phyloP scores from a whole-genome alignment of 2,797 vertebrate species.

The Enteromius paludinosus region DNA sequence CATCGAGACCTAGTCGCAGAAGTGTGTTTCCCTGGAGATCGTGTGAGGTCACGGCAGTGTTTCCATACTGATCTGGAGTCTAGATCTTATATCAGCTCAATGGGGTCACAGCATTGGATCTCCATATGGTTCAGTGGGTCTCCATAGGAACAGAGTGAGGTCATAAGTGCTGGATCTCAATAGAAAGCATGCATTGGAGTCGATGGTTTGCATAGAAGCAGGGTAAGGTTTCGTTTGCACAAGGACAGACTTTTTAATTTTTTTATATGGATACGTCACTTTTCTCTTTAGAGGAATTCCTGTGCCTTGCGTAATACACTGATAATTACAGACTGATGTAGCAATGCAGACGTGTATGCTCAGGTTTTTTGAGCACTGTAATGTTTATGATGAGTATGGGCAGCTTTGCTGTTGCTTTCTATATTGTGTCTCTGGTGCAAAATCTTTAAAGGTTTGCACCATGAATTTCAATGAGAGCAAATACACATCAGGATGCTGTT shows the following conservation, averaged over 20 bases:
- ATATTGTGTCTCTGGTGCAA: neutral
- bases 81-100: slow-evolving; percentile 37
- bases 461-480: neutral
- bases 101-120: slow-evolving; percentile 5
- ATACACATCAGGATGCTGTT: neutral
- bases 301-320: neutral
- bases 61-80: slow-evolving; percentile 41
- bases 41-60: slow-evolving; percentile 51
- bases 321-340: neutral
- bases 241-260: neutral
- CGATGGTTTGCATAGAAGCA: slow-evolving; percentile 21
- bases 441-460: neutral
- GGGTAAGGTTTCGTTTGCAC: slow-evolving; percentile 4
- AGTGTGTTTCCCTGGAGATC: slow-evolving; percentile 24
- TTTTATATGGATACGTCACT: slow-evolving; percentile 10
- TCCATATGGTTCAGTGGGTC: slow-evolving; percentile 17
- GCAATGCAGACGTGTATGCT: neutral
- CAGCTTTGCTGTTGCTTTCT: neutral
- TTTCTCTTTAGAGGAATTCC: neutral
- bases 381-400: neutral
- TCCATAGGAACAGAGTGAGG: slow-evolving; percentile 45
- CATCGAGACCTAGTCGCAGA: slow-evolving; percentile 25
- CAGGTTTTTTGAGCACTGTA: neutral
- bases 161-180: slow-evolving; percentile 32
- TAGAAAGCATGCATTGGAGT: slow-evolving; percentile 15